A percentile compares a stretch with the other conserved stretches of the same genome.
Evolutionary conservation across 1,140 invertebrate species (phyloP).

Genomic region (Anthonomus grandis): DNA sequence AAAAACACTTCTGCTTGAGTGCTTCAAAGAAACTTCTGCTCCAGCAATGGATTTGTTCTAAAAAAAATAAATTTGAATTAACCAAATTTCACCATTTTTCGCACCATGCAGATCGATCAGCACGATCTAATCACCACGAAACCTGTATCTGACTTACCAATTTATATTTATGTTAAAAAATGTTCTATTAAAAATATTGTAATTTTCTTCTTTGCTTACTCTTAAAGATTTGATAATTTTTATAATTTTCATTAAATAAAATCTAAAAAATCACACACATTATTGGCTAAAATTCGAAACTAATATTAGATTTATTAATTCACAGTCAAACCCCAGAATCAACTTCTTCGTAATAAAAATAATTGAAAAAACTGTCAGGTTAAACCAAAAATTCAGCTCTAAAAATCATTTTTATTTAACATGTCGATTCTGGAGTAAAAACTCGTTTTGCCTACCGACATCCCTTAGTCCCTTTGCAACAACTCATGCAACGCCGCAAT

Average conservation of each 20-base stretch:
- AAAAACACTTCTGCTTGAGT: not conserved
- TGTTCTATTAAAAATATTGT: no score
- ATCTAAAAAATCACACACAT: no score
- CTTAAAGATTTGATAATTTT: no score
- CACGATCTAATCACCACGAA: not conserved
- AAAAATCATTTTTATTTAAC: not conserved
- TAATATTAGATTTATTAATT: not conserved
- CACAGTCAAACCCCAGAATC: not conserved
- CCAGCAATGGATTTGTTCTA: not conserved
- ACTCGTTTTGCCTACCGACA: not conserved
- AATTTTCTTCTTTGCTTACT: no score
- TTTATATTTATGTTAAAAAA: not conserved
- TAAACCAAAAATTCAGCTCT: no score
- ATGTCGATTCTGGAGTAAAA: not conserved
- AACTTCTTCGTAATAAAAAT: not conserved
- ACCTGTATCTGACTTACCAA: not conserved
- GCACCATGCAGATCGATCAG: not conserved
- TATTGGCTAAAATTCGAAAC: not conserved
- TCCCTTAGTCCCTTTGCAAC: constrained; percentile 43
- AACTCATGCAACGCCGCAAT: constrained; percentile 67
- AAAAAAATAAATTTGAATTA: not conserved
- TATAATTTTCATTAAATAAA: no score
- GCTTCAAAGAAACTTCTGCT: not conserved
- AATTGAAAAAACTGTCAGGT: not conserved
- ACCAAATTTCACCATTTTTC: not conserved